Percentiles rank a stretch among this genome's conserved stretches.
Conservation (phyloP, 1,140 invertebrate genomes). For the Drosophila pectinifera region DNA sequence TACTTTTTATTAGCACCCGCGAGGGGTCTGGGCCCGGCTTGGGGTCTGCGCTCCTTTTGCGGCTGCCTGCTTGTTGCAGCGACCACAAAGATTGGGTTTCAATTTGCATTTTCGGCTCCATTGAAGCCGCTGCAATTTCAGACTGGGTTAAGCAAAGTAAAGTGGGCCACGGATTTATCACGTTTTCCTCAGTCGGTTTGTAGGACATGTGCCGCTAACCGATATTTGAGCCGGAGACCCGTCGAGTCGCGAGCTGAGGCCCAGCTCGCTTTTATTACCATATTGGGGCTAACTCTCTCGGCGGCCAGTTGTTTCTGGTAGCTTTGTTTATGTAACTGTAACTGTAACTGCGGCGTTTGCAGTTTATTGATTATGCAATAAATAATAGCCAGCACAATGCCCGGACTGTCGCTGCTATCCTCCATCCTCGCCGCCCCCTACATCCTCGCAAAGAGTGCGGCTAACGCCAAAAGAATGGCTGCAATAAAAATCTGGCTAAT, state of each 20-base stretch:
- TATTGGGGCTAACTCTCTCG: conserved; percentile 76
- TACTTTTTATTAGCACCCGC: conserved; percentile 78
- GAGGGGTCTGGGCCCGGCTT: conserved; percentile 21
- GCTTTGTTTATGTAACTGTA: conserved; percentile 77
- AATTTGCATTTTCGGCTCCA: conserved; percentile 81
- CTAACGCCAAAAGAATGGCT: conserved; percentile 65
- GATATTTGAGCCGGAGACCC: conserved; percentile 57
- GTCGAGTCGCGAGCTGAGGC: conserved; percentile 20
- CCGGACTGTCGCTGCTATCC: conserved; percentile 53
- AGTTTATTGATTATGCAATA: conserved; percentile 83
- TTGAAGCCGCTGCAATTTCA: conserved; percentile 76
- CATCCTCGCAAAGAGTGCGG: conserved; percentile 11
- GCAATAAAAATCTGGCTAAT: conserved; percentile 73
- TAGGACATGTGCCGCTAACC: conserved; percentile 82
- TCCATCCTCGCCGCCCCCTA: not conserved
- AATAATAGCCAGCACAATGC: conserved; percentile 76
- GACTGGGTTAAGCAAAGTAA: conserved; percentile 61
- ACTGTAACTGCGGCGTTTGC: conserved; percentile 74
- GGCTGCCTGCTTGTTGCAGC: conserved; percentile 33
- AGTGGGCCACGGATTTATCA: conserved; percentile 78
- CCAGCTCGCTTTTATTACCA: conserved; percentile 72
- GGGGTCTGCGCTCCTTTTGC: conserved; percentile 8
- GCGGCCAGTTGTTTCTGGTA: conserved; percentile 61
- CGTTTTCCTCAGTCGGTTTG: conserved; percentile 77
- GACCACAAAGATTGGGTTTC: conserved; percentile 73